These are phyloP conservation scores for Leptopilina drosophilae DNA, from an alignment of 2,888 invertebrate species.

Conservation along the genomic window DNA sequence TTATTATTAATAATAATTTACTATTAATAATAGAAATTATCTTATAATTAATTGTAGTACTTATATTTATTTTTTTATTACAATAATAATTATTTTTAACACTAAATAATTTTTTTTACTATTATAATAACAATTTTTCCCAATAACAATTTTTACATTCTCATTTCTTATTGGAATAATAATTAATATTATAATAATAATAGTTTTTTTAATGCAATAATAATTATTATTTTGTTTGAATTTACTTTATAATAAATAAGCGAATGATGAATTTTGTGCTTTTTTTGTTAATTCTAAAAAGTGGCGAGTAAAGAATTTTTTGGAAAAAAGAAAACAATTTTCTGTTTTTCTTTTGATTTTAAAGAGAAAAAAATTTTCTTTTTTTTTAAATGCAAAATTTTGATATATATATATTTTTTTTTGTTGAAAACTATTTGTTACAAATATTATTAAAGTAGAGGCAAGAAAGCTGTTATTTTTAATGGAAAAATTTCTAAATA, in stretches of 20 bases:
- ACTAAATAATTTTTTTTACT: too few species aligned
- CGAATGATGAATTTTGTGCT: constrained; percentile 4
- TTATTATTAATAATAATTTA: not conserved
- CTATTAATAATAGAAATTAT: not conserved
- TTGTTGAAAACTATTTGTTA: constrained; percentile 16
- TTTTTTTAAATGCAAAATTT: too few species aligned
- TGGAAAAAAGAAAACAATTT: not conserved
- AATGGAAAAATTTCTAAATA: constrained; percentile 18
- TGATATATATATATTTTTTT: not conserved
- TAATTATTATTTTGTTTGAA: too few species aligned
- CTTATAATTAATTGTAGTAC: not conserved
- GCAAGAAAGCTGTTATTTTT: constrained; percentile 7
- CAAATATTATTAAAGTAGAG: constrained; percentile 11
- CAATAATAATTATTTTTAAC: too few species aligned
- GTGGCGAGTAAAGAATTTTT: not conserved
- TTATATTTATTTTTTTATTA: too few species aligned
- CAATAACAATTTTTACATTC: not conserved
- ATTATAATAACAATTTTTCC: too few species aligned
- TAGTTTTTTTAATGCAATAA: too few species aligned
- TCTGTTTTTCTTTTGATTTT: too few species aligned
- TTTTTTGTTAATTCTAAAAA: not conserved
- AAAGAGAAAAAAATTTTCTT: too few species aligned
- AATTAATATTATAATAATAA: too few species aligned
- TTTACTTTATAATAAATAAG: constrained; percentile 2
- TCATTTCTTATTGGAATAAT: not conserved